Percentiles rank a stretch among this genome's conserved stretches.
These are phyloP conservation scores for Corbicula japonica DNA, from an alignment of 2,888 invertebrate genomes.

Conservation along the genomic window DNA sequence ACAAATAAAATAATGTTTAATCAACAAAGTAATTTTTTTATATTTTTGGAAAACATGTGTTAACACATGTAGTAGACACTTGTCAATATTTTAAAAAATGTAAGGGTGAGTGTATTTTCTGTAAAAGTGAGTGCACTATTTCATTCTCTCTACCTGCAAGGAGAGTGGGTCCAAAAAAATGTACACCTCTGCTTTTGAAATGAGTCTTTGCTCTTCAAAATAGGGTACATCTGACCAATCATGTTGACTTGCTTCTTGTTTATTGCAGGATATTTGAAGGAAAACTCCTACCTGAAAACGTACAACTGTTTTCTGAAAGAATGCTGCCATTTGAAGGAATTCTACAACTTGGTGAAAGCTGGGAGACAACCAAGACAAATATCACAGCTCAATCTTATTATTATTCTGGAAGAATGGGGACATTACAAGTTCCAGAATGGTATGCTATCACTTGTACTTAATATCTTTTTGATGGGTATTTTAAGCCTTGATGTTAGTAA, in stretches of 20 bases:
- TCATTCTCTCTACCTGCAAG: too few species aligned
- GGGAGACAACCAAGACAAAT: constrained; percentile 69
- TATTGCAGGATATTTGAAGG: constrained; percentile 78
- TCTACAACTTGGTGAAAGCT: constrained; percentile 66
- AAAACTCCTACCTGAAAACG: constrained; percentile 69
- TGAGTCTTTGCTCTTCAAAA: too few species aligned
- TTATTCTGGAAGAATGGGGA: constrained; percentile 79
- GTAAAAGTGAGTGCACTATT: too few species aligned
- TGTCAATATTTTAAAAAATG: too few species aligned
- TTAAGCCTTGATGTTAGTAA: background rate
- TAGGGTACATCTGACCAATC: too few species aligned
- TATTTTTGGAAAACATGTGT: too few species aligned
- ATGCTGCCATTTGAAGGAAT: constrained; percentile 74
- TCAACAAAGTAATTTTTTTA: too few species aligned
- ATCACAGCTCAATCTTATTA: constrained; percentile 66
- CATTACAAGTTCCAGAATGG: constrained; percentile 66
- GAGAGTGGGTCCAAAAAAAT: too few species aligned
- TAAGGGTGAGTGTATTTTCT: too few species aligned
- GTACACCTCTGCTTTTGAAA: too few species aligned
- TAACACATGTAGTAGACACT: too few species aligned
- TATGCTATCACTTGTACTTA: constrained; percentile 35
- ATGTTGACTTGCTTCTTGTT: background rate
- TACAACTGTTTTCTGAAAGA: constrained; percentile 76
- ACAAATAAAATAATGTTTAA: too few species aligned
- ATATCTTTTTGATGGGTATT: background rate